Base-by-base conservation (phyloP, 2,113 vertebrate genomes). In the Vireo altiloquus region DNA sequence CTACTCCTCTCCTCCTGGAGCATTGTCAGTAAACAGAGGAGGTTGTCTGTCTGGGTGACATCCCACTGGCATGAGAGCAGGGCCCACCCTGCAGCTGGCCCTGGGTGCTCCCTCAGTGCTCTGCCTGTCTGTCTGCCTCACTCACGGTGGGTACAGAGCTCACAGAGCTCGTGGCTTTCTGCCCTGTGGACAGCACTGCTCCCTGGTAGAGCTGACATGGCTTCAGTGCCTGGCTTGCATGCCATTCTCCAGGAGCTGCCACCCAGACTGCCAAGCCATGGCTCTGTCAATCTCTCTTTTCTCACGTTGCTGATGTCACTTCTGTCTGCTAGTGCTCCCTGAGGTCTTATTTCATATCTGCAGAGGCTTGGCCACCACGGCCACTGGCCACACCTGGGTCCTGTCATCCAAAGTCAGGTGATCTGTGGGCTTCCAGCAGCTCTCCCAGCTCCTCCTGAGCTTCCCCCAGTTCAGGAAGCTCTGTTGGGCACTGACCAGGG, bases 131-230 rank as follows among this genome's bases (percentile, higher is more conserved):
- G n/a, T 7, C 28, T 79, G 14, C 20, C 13, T 30, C 13, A 37
- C 15, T 9, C 33, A 19, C 1, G 1, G 33, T 10, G 15, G 7
- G 4, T 3, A 0, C n/a, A 54, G 8, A 72, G 30, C 30, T 60
- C 47, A 59, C 14, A 35, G n/a, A 16, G 12, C 2, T 3, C 3
- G 0, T 40, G 33, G 10, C 17, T 59, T 40, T 60, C 24, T 85
- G 10, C 14, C 20, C 7, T 19, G 4, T 9, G 16, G 2, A 19
- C 30, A 27, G 9, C 17, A 27, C 1, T 35, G n/a, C 44, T 31
- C 39, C 21, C 15, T 85, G 39, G 21, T 0, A 15, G 40, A 59
- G 44, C 20, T 52, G 37, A 1, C 19, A 42, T 19, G 37, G 37
- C 23, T 39, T 9, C 57, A 31, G 52, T 8, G 11, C 46, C 28